Conservation (phyloP, 2,113 vertebrate genomes). For the Apodemus speciosus region DNA sequence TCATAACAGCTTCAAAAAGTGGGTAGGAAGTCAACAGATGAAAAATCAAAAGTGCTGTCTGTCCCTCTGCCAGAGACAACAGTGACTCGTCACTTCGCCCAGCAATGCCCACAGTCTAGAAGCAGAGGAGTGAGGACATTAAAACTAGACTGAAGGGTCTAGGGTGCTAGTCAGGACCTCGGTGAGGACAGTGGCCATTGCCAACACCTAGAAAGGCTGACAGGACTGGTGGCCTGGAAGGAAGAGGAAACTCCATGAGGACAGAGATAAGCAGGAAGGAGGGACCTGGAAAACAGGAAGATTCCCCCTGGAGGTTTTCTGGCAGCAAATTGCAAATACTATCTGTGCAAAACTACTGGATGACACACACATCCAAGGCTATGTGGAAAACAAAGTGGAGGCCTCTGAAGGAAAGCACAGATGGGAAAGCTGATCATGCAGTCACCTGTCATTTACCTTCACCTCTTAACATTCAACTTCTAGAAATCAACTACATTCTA, state of each 20-base stretch:
- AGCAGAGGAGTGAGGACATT: not conserved
- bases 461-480: not conserved
- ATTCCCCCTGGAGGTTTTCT: not conserved
- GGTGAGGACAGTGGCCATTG: not conserved
- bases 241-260: not conserved
- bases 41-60: not conserved
- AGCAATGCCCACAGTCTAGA: not conserved
- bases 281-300: not conserved
- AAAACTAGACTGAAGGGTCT: not conserved
- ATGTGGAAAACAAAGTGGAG: not conserved
- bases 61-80: not conserved
- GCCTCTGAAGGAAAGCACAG: not conserved
- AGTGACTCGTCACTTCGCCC: not conserved
- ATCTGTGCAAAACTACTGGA: slow-evolving; percentile 23
- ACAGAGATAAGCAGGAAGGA: not conserved
- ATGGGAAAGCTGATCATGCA: not conserved
- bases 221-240: not conserved
- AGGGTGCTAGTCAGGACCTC: not conserved
- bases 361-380: slow-evolving; percentile 13
- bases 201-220: not conserved
- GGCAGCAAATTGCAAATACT: slow-evolving; percentile 36
- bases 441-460: not conserved
- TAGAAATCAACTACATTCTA: not conserved
- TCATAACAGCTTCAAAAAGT: not conserved
- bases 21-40: slow-evolving; percentile 10